These are phyloP conservation scores for Serinus canaria DNA, from an alignment of 2,113 vertebrate species.

Conservation along the genomic window DNA sequence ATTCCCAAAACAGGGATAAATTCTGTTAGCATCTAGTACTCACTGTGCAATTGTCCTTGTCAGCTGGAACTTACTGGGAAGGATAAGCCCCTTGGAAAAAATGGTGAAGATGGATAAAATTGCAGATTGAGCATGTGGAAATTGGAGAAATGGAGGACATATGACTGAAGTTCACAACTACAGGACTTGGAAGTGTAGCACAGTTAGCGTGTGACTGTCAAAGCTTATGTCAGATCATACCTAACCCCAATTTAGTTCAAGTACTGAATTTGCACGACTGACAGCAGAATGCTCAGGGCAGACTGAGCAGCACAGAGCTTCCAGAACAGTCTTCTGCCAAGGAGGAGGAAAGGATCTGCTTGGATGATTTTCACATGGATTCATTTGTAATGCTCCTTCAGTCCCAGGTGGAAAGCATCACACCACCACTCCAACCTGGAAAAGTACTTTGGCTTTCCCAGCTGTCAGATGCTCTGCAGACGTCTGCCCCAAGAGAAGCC, in stretches of 20 bases:
- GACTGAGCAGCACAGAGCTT: neutral
- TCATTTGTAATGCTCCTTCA: neutral
- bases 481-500: neutral
- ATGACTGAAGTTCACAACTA: neutral
- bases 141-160: neutral
- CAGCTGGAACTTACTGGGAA: neutral
- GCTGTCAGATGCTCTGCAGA: neutral
- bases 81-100: neutral
- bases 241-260: neutral
- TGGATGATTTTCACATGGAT: neutral
- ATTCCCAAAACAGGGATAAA: neutral
- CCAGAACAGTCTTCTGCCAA: conserved; percentile 1
- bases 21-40: neutral
- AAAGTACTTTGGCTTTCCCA: neutral
- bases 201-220: neutral
- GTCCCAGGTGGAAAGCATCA: neutral
- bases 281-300: neutral
- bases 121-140: neutral
- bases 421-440: neutral
- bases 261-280: neutral
- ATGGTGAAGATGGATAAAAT: neutral
- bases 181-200: neutral
- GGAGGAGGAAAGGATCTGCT: neutral
- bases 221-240: neutral
- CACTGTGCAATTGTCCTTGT: neutral